phyloP scores from a whole-genome alignment of 2,888 invertebrate genomes.

The Rhimphoctona megacephalus region DNA sequence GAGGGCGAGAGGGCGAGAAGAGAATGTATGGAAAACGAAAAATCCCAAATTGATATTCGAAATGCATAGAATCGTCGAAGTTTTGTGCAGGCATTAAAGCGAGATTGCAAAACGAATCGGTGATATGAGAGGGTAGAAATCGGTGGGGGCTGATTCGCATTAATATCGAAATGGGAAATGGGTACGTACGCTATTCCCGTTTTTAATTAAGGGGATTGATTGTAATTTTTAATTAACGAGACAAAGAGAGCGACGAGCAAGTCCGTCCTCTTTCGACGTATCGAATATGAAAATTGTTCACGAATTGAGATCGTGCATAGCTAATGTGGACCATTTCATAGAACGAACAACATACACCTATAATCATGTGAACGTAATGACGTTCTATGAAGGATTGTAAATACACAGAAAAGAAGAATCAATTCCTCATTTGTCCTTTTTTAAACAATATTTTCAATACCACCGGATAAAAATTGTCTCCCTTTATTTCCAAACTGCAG shows the following conservation, averaged over 20 bases:
- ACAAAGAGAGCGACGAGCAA: constrained; percentile 54
- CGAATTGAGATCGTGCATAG: constrained; percentile 37
- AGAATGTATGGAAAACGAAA: constrained; percentile 59
- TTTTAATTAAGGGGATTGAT: constrained; percentile 68
- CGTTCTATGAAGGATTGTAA: constrained; percentile 13
- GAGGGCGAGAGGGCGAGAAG: constrained; percentile 1
- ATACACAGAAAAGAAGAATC: constrained; percentile 8
- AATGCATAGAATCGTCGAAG: constrained; percentile 68
- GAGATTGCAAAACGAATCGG: constrained; percentile 47
- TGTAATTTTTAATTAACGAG: constrained; percentile 69
- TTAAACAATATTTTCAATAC: constrained; percentile 5
- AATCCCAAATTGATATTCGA: constrained; percentile 67
- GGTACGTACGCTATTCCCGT: constrained; percentile 59
- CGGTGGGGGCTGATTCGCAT: constrained; percentile 57
- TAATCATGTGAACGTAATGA: constrained; percentile 9
- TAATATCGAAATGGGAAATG: constrained; percentile 62
- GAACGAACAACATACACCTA: not conserved
- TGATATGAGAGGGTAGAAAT: constrained; percentile 12
- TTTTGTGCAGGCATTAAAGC: constrained; percentile 66
- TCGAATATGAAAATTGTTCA: constrained; percentile 58
- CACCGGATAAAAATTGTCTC: not conserved
- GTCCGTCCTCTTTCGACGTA: constrained; percentile 32
- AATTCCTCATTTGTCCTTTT: constrained; percentile 9
- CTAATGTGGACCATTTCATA: constrained; percentile 38
- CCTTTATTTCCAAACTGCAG: not conserved